A percentile compares a stretch with the other conserved stretches of the same genome.
These are phyloP conservation scores for Leptothorax acervorum DNA, from an alignment of 2,888 invertebrate genomes.

Conservation along the genomic window DNA sequence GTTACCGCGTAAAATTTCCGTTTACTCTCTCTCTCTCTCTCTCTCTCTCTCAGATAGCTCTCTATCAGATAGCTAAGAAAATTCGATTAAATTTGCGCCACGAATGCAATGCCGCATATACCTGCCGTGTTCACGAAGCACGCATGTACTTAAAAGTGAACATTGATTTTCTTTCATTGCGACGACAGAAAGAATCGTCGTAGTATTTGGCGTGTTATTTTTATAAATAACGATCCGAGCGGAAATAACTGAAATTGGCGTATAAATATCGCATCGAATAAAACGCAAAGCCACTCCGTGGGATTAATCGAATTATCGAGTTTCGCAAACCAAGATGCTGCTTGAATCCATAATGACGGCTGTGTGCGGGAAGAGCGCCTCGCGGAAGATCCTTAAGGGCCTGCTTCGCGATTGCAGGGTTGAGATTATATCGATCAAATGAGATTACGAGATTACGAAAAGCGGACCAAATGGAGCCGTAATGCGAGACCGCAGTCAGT, in stretches of 20 bases:
- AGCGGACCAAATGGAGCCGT: conserved; percentile 77
- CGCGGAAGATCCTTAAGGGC: conserved; percentile 65
- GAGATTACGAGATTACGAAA: conserved; percentile 74
- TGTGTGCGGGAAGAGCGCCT: conserved; percentile 58
- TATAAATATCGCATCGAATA: conserved; percentile 26
- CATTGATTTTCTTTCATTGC: neutral
- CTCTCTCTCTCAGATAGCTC: too few relatives aligned
- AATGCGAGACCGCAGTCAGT: conserved; percentile 70
- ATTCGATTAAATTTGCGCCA: conserved; percentile 24
- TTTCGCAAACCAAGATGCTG: conserved; percentile 66
- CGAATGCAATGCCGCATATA: conserved; percentile 24
- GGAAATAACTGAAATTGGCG: neutral
- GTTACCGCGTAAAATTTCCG: conserved; percentile 17
- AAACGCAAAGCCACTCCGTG: conserved; percentile 28
- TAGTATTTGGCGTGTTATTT: neutral
- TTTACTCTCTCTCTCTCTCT: neutral
- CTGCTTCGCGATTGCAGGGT: conserved; percentile 68
- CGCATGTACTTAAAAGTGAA: neutral
- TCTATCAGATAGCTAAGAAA: neutral
- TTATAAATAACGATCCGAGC: neutral
- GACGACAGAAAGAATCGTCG: neutral
- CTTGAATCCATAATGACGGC: conserved; percentile 71
- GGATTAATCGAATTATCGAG: conserved; percentile 73
- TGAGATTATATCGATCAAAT: conserved; percentile 76
- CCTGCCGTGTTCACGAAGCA: neutral